phyloP scores from a whole-genome alignment of 2,888 invertebrate genomes.

The Pasiphila rectangulata region DNA sequence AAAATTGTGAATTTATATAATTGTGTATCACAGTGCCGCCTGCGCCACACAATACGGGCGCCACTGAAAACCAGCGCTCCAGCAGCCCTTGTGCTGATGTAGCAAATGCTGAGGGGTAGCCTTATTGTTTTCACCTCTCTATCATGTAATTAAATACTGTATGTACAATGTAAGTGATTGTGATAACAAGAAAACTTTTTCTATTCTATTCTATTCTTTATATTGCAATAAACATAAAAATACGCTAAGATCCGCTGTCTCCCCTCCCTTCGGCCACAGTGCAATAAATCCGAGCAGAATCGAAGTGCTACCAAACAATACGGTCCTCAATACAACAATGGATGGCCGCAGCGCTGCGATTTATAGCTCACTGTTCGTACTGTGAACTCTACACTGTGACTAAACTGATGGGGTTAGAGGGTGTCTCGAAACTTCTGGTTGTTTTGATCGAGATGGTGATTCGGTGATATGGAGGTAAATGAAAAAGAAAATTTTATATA shows the following conservation, averaged over 20 bases:
- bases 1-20: too few species aligned
- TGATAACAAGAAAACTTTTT: background rate
- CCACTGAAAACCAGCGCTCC: too few species aligned
- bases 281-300: conserved; percentile 74
- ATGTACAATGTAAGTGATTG: too few species aligned
- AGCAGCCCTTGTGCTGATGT: too few species aligned
- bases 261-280: conserved; percentile 31
- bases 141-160: too few species aligned
- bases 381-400: conserved; percentile 58
- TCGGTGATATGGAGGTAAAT: background rate
- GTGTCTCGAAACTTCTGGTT: conserved; percentile 5
- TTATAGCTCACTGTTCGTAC: conserved; percentile 74
- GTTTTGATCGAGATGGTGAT: background rate
- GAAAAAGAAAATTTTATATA: background rate
- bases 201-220: background rate
- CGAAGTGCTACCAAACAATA: conserved; percentile 72
- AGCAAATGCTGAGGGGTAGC: too few species aligned
- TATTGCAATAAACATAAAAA: background rate
- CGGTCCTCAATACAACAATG: conserved; percentile 76
- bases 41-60: too few species aligned
- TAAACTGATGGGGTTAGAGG: conserved; percentile 49
- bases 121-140: too few species aligned
- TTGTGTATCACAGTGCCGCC: too few species aligned
- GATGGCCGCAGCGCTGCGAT: conserved; percentile 55
- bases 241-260: background rate